These are phyloP conservation scores for Esox lucius DNA, from an alignment of 2,797 vertebrate species.

Conservation along the genomic window DNA sequence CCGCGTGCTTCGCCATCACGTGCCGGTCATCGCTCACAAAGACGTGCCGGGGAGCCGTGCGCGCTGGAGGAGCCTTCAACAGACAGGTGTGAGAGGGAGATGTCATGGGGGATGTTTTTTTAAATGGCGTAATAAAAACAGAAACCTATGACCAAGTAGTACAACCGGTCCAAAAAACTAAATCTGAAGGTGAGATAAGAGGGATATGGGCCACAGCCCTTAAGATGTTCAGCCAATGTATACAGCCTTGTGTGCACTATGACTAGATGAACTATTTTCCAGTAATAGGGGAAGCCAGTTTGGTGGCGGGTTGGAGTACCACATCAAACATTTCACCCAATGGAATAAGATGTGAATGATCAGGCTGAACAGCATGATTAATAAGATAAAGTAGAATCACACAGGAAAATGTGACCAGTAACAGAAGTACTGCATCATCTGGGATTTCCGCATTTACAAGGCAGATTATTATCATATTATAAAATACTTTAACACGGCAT, in stretches of 20 bases:
- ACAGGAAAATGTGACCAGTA: slow-evolving; percentile 6
- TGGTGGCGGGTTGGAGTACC: no score
- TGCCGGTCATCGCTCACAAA: slow-evolving; percentile 88
- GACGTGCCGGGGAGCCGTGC: slow-evolving; percentile 78
- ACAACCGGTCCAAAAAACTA: no score
- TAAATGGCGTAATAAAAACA: neutral
- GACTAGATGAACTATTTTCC: no score
- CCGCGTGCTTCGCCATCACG: slow-evolving; percentile 90
- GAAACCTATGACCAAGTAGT: no score
- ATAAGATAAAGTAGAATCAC: neutral
- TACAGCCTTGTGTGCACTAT: no score
- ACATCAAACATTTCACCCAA: neutral
- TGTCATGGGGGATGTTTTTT: neutral
- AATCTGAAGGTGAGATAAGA: no score
- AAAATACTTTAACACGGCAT: no score
- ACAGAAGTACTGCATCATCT: slow-evolving; percentile 17
- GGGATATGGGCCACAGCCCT: no score
- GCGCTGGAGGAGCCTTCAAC: slow-evolving; percentile 43
- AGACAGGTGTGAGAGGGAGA: neutral
- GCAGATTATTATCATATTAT: neutral
- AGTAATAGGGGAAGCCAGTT: no score
- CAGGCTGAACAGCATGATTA: slow-evolving; percentile 13
- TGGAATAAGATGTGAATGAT: neutral
- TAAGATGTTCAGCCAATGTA: no score
- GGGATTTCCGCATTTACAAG: neutral